Base-by-base conservation (phyloP, 2,888 invertebrate species). In the Campopleginae sp. region DNA sequence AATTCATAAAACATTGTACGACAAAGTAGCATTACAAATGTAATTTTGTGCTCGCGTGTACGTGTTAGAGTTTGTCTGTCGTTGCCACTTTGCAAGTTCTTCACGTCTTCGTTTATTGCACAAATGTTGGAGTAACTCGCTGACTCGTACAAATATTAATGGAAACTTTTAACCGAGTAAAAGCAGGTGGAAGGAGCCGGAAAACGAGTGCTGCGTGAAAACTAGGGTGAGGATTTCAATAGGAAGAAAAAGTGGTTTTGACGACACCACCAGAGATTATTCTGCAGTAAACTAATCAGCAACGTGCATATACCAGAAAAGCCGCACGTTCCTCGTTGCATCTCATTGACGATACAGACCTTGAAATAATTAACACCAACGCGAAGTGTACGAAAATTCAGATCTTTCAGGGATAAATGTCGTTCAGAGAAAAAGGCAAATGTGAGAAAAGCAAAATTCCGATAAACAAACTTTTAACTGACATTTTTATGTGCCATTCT, bases 111-210 rank as follows among this genome's bases (percentile, higher is more conserved):
- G 63, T 70, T 71, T 80, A 84, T 80, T 70, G 80, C 75, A 70
- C 38, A 66, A 80, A 80, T 72, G 76, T 58, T 46, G 44, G 71
- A 51, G 44, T 19, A 27, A 46, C 71, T 54, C 74, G 72, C 44
- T 80, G 75, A 71, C 76, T 80, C 72, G 76, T 76, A 77, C 76
- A 75, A 80, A 80, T 84, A 84, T 80, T 80, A 84, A 84, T 72
- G 80, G 65, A 72, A 66, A 38, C 66, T 72, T 84, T 83, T 83
- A 42, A 72, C 58, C 23, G 46, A 42, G 42, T 63, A 23, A 27
- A 75, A 71, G n/a, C n/a, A n/a, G 42, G 38, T 42, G 33, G 66
- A 44, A 61, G 44, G 68, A 12, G 51, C 70, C 23, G 80, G 44
- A 46, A 71, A 82, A 54, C 23, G 65, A 33, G 80, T n/a, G 63